Evolutionary conservation across 2,888 invertebrate species (phyloP).

Genomic region (Heliconius charithonia): DNA sequence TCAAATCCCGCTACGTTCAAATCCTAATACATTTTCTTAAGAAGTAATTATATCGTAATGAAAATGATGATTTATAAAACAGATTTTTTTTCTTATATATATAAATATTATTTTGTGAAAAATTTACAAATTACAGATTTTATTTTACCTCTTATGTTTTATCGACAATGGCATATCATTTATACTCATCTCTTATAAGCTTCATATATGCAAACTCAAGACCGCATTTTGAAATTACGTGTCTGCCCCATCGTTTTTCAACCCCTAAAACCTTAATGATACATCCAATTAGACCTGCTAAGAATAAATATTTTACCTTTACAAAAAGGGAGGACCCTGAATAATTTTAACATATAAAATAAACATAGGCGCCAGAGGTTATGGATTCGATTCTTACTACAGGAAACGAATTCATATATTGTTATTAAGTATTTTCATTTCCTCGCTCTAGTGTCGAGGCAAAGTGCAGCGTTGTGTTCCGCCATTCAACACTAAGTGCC

Average conservation of each 20-base stretch:
- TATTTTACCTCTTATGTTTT: neutral
- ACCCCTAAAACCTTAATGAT: constrained; percentile 78
- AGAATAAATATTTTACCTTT: constrained; percentile 67
- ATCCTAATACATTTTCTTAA: no score
- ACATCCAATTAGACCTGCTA: constrained; percentile 65
- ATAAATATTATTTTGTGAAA: neutral
- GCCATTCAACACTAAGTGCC: no score
- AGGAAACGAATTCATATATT: no score
- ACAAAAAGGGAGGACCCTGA: constrained; percentile 35
- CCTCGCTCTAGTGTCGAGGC: no score
- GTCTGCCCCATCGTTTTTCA: constrained; percentile 69
- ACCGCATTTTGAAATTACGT: constrained; percentile 76
- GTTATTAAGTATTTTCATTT: no score
- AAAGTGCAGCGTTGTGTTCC: no score
- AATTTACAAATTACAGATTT: neutral
- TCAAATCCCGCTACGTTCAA: no score
- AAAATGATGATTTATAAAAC: neutral
- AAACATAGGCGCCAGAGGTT: neutral
- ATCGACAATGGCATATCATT: neutral
- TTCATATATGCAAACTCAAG: constrained; percentile 35
- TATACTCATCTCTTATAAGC: constrained; percentile 2
- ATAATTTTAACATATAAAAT: constrained; percentile 18
- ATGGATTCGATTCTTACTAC: no score
- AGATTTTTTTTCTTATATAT: neutral
- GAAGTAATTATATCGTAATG: neutral